Conservation (phyloP, 2,888 invertebrate species). For the Brenthis hecate region DNA sequence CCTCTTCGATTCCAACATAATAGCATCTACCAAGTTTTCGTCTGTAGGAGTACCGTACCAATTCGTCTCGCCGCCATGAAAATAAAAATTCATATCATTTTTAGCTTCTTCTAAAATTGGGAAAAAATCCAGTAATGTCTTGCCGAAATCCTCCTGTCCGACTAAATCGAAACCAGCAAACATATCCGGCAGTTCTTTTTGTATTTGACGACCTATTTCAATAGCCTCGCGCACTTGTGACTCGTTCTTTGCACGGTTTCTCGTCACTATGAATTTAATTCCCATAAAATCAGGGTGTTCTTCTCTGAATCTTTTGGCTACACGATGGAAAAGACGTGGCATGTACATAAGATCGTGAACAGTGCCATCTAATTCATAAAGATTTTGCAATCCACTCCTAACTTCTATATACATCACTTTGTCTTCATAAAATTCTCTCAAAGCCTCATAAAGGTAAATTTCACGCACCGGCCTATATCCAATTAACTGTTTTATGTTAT, state of each 20-base stretch:
- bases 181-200: constrained; percentile 83
- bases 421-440: constrained; percentile 85
- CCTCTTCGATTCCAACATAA: constrained; percentile 87
- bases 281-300: constrained; percentile 86
- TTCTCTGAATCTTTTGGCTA: constrained; percentile 80
- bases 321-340: constrained; percentile 78
- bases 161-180: constrained; percentile 91
- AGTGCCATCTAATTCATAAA: constrained; percentile 85
- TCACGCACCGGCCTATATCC: constrained; percentile 84
- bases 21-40: constrained; percentile 89
- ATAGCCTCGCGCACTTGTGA: constrained; percentile 71
- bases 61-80: constrained; percentile 92
- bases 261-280: constrained; percentile 84
- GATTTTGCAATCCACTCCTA: constrained; percentile 79
- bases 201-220: constrained; percentile 55
- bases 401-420: constrained; percentile 88
- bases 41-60: constrained; percentile 86
- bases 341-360: constrained; percentile 76
- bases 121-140: constrained; percentile 83
- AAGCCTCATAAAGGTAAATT: constrained; percentile 83
- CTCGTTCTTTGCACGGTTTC: constrained; percentile 49
- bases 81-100: constrained; percentile 84
- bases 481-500: constrained; percentile 77
- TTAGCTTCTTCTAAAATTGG: constrained; percentile 77
- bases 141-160: constrained; percentile 89